Evolutionary conservation across 1,140 invertebrate species (phyloP).

Genomic region (Physella acuta): DNA sequence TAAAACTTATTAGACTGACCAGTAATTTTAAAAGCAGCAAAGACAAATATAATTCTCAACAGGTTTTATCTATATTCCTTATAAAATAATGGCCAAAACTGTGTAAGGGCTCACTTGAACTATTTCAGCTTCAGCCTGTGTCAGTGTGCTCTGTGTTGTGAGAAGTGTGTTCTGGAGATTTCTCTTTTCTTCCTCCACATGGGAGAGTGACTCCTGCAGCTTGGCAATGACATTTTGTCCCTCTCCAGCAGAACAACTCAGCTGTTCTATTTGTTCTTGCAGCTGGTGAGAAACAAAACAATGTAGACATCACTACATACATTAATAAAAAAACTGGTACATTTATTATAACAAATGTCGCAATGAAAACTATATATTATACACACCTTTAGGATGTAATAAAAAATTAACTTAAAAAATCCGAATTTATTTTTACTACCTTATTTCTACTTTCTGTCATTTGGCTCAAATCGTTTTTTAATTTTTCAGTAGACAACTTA

Average conservation of each 20-base stretch:
- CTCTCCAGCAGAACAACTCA: conserved; percentile 23
- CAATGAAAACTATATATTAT: no score
- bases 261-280: conserved; percentile 23
- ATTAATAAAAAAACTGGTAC: no score
- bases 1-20: no score
- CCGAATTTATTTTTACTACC: no score
- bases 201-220: conserved; percentile 24
- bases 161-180: conserved; percentile 25
- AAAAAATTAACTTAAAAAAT: no score
- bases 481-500: conserved; percentile 34
- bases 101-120: neutral
- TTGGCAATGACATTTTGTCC: conserved; percentile 17
- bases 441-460: conserved; percentile 31
- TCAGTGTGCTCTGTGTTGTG: conserved; percentile 12
- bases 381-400: no score
- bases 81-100: neutral
- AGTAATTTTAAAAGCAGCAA: no score
- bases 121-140: neutral
- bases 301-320: no score
- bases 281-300: conserved; percentile 10
- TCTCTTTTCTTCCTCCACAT: conserved; percentile 25
- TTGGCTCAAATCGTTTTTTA: conserved; percentile 39
- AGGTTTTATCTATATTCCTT: no score
- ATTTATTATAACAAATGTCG: no score
- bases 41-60: no score